phyloP scores from a whole-genome alignment of 2,888 invertebrate genomes.

The Empis livida region DNA sequence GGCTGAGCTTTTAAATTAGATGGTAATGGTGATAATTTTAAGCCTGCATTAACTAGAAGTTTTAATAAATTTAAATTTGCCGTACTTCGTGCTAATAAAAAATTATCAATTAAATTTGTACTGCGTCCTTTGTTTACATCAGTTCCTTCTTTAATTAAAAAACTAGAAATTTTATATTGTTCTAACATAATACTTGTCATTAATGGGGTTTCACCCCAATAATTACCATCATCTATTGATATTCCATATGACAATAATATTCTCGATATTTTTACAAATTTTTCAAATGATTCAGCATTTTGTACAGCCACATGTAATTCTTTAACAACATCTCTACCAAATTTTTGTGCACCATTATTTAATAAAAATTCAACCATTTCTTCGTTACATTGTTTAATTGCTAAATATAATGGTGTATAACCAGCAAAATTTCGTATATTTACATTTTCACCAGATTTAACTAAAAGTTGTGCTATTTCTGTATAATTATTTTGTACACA shows the following conservation, averaged over 20 bases:
- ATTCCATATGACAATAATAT: constrained; percentile 38
- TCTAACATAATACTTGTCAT: constrained; percentile 41
- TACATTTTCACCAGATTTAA: constrained; percentile 25
- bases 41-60: constrained; percentile 28
- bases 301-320: constrained; percentile 28
- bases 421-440: constrained; percentile 35
- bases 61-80: constrained; percentile 21
- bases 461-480: constrained; percentile 25
- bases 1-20: constrained; percentile 10
- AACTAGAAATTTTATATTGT: constrained; percentile 27
- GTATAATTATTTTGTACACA: constrained; percentile 50
- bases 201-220: constrained; percentile 55
- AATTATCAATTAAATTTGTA: constrained; percentile 23
- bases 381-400: constrained; percentile 51
- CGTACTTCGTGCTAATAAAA: constrained; percentile 17
- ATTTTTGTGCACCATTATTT: constrained; percentile 41
- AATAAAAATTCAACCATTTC: constrained; percentile 46
- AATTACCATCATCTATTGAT: constrained; percentile 46
- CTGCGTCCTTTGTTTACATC: constrained; percentile 23
- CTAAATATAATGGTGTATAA: constrained; percentile 56
- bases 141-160: constrained; percentile 30
- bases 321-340: constrained; percentile 40
- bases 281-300: constrained; percentile 19
- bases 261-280: constrained; percentile 22
- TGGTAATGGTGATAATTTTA: constrained; percentile 14